Evolutionary conservation across 2,888 invertebrate genomes (phyloP).

Genomic region (Nomada fucata): DNA sequence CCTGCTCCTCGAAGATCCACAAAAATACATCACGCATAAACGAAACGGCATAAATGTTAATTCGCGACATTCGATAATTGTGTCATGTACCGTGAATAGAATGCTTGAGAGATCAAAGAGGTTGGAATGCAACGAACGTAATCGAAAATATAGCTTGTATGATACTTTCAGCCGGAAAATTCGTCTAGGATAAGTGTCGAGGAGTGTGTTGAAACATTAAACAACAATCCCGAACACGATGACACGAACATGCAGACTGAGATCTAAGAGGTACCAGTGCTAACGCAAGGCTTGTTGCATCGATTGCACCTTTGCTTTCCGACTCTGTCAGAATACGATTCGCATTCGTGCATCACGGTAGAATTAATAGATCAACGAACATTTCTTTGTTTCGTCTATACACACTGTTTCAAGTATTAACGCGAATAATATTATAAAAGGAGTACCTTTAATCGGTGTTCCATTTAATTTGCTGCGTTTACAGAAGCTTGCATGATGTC

Average conservation of each 20-base stretch:
- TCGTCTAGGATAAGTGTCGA: slow-evolving; percentile 79
- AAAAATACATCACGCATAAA: not conserved
- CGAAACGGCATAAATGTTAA: not conserved
- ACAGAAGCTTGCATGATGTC: not conserved
- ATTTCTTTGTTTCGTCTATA: not conserved
- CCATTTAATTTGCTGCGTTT: not conserved
- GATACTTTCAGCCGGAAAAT: slow-evolving; percentile 72
- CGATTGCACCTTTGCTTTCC: not conserved
- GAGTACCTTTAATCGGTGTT: too few species aligned
- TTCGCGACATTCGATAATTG: not conserved
- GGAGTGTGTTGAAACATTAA: slow-evolving; percentile 81
- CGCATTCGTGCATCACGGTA: not conserved
- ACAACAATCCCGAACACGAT: slow-evolving; percentile 77
- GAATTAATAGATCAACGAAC: not conserved
- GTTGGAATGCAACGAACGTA: slow-evolving; percentile 10
- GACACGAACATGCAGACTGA: slow-evolving; percentile 76
- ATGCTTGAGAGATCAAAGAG: not conserved
- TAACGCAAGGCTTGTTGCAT: slow-evolving; percentile 25
- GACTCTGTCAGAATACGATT: not conserved
- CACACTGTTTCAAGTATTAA: not conserved
- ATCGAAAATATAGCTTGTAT: slow-evolving; percentile 24
- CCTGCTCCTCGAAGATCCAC: slow-evolving; percentile 19
- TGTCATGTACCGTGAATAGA: slow-evolving; percentile 48
- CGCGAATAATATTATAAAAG: not conserved
- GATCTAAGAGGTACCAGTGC: slow-evolving; percentile 78